These are phyloP conservation scores for Grapholita molesta DNA, from an alignment of 1,140 invertebrate genomes.

Conservation along the genomic window DNA sequence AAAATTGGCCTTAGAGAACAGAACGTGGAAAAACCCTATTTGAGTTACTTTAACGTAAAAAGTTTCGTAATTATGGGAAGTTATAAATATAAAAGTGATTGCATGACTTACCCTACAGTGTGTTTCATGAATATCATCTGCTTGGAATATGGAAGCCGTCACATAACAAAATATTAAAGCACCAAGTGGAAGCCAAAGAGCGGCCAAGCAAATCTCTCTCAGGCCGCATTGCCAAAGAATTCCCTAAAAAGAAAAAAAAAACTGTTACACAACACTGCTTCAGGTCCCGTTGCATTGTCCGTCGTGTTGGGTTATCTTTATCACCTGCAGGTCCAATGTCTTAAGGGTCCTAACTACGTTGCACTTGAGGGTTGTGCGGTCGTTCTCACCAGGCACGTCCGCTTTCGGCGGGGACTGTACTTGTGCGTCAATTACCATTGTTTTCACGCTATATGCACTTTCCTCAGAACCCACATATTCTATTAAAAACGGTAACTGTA, in stretches of 20 bases:
- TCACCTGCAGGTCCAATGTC: slow-evolving; percentile 63
- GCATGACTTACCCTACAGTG: slow-evolving; percentile 88
- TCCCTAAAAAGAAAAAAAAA: slow-evolving; percentile 50
- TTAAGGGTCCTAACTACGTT: slow-evolving; percentile 50
- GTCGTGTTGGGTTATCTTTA: slow-evolving; percentile 11
- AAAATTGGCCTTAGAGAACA: too few relatives aligned
- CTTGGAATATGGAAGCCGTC: slow-evolving; percentile 92
- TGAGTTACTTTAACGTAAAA: too few relatives aligned
- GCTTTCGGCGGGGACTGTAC: slow-evolving; percentile 57
- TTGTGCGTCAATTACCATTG: slow-evolving; percentile 75
- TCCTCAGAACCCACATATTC: slow-evolving; percentile 29
- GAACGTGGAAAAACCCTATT: too few relatives aligned
- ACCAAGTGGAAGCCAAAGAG: slow-evolving; percentile 88
- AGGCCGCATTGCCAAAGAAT: slow-evolving; percentile 76
- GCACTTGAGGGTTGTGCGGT: slow-evolving; percentile 49
- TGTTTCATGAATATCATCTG: slow-evolving; percentile 94
- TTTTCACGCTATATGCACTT: slow-evolving; percentile 44
- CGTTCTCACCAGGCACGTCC: slow-evolving; percentile 39
- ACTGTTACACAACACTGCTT: slow-evolving; percentile 20
- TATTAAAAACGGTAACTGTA: neutral
- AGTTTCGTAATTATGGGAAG: too few relatives aligned
- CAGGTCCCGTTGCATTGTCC: slow-evolving; percentile 11
- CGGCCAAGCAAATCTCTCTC: slow-evolving; percentile 86
- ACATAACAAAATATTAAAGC: slow-evolving; percentile 91
- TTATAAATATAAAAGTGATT: neutral